Percentiles rank a stretch among this genome's conserved stretches.
phyloP scores from a whole-genome alignment of 2,888 invertebrate species.

The Nomada fabriciana region DNA sequence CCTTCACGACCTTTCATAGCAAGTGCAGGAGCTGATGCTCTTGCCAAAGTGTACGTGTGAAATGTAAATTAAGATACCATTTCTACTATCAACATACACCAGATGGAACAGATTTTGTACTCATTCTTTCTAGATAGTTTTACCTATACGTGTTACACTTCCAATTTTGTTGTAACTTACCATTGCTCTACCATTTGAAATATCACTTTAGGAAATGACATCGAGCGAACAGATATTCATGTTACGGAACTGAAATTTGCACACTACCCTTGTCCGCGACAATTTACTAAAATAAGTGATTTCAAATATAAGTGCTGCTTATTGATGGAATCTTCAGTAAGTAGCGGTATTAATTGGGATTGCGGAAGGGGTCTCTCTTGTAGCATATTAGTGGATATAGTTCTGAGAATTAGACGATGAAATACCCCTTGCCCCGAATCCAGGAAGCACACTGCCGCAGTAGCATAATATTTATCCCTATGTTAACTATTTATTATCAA shows the following conservation, averaged over 20 bases:
- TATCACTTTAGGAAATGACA: slow-evolving; percentile 79
- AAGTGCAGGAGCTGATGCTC: slow-evolving; percentile 99
- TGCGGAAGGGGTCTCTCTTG: slow-evolving; percentile 70
- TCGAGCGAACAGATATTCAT: slow-evolving; percentile 80
- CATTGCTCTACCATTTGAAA: slow-evolving; percentile 74
- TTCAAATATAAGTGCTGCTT: slow-evolving; percentile 76
- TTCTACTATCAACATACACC: slow-evolving; percentile 70
- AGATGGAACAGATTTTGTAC: slow-evolving; percentile 81
- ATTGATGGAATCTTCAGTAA: slow-evolving; percentile 76
- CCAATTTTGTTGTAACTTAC: slow-evolving; percentile 78
- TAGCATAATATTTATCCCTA: slow-evolving; percentile 83
- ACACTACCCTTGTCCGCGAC: slow-evolving; percentile 71
- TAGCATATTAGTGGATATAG: slow-evolving; percentile 74
- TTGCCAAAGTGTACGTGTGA: slow-evolving; percentile 99
- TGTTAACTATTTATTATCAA: slow-evolving; percentile 83
- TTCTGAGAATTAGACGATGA: slow-evolving; percentile 71
- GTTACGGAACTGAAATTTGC: slow-evolving; percentile 73
- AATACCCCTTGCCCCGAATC: slow-evolving; percentile 78
- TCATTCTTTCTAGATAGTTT: slow-evolving; percentile 83
- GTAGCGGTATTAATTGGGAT: slow-evolving; percentile 74
- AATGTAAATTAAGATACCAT: slow-evolving; percentile 70
- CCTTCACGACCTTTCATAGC: slow-evolving; percentile 99
- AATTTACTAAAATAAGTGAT: slow-evolving; percentile 68
- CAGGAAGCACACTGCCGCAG: slow-evolving; percentile 82
- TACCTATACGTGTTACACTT: slow-evolving; percentile 82